Base-by-base conservation (phyloP, 2,113 vertebrate species). In the Gymnobelideus leadbeateri region DNA sequence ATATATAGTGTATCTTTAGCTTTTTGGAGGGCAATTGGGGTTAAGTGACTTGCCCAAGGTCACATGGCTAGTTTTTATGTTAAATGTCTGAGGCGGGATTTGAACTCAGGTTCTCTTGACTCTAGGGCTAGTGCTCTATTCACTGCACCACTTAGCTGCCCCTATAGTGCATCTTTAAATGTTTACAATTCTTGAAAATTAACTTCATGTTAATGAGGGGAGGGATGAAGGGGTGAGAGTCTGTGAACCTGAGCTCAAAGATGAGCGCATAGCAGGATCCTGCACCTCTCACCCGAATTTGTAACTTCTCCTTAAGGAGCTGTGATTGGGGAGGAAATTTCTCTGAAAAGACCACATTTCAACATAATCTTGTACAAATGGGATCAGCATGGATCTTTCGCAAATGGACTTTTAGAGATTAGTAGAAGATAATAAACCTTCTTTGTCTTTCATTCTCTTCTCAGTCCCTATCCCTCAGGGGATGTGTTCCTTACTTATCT, bases 211-310 rank as follows among this genome's bases (percentile, higher is more conserved):
- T 43, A 3, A 43, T 10, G n/a, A 23, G 1, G 7, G 19, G 68
- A 43, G 37, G 37, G 43, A 23, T 43, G n/a, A 43, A 19, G n/a
- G n/a, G 19, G 68, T 77, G 16, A 43, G 12, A 68, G 16, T 28
- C 68, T 46, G 57, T 24, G 3, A 2, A 25, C 46, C 21, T 61
- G 21, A 89, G 52, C 10, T 53, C 9, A 52, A 84, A 84, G n/a
- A 6, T 14, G 14, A n/a, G 53, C 51, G 49, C 43, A 50, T 54
- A 51, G 51, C 26, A 24, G 26, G n/a, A 57, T 89, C 16, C 51
- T 92, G 55, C 26, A 6, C 26, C 54, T 92, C 26, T 92, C 92
- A 14, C 1, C 50, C 90, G 6, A 96, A 95, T 96, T 91, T 91
- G 51, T 89, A 14, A 14, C 54, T 0, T 16, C 91, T 23, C 47